A percentile compares a stretch with the other conserved stretches of the same genome.
Evolutionary conservation across 2,888 invertebrate species (phyloP).

Genomic region (Papilio protenor): DNA sequence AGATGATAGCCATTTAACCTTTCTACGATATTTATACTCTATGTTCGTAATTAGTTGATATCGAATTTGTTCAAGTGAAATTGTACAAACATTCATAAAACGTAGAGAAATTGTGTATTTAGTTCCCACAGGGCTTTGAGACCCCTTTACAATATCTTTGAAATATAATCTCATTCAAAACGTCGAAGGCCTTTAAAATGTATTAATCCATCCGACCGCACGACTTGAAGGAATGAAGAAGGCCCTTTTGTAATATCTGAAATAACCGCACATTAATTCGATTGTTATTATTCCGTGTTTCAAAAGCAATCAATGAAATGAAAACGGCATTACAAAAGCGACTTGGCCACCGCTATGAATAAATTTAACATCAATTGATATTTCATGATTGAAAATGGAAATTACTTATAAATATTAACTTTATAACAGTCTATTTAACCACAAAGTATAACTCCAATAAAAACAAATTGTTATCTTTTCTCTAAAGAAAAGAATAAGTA

Average conservation of each 20-base stretch:
- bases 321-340: conserved; percentile 66
- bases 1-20: background rate
- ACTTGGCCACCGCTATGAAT: conserved; percentile 58
- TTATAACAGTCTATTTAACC: background rate
- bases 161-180: conserved; percentile 50
- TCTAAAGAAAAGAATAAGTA: background rate
- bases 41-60: background rate
- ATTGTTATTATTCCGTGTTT: conserved; percentile 62
- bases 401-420: conserved; percentile 1
- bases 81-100: background rate
- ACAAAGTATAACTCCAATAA: background rate
- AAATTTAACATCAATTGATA: conserved; percentile 54
- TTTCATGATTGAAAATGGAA: conserved; percentile 31
- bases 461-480: background rate
- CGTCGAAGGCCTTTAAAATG: conserved; percentile 54
- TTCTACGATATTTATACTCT: background rate
- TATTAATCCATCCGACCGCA: conserved; percentile 52
- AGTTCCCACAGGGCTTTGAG: background rate
- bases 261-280: conserved; percentile 46
- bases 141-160: conserved; percentile 24
- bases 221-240: conserved; percentile 19
- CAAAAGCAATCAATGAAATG: conserved; percentile 69
- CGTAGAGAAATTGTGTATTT: background rate
- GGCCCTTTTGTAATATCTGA: conserved; percentile 31
- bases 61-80: background rate